These are phyloP conservation scores for Piaya cayana DNA, from an alignment of 2,113 vertebrate species.

Conservation along the genomic window DNA sequence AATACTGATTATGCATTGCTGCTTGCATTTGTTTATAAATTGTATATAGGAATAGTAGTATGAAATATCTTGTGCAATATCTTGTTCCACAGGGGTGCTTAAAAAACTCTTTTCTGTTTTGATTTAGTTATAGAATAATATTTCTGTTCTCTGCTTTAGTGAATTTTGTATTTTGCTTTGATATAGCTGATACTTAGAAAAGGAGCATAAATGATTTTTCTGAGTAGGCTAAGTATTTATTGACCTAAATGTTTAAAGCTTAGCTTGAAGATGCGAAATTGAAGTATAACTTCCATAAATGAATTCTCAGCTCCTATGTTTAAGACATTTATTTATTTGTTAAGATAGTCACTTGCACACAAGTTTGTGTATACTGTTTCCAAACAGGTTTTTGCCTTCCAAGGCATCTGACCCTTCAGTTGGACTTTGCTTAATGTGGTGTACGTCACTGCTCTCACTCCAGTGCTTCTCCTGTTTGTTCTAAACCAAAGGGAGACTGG, in stretches of 20 bases:
- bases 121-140: background rate
- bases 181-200: background rate
- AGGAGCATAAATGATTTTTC: background rate
- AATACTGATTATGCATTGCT: background rate
- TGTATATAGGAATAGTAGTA: background rate
- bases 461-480: background rate
- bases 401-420: background rate
- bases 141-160: background rate
- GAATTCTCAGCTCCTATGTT: background rate
- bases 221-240: background rate
- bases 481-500: background rate
- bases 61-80: background rate
- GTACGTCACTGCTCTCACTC: background rate
- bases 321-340: background rate
- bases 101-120: background rate
- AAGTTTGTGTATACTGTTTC: fast-evolving
- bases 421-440: background rate
- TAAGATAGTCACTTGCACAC: background rate
- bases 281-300: background rate
- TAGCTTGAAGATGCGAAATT: background rate
- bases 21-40: background rate
- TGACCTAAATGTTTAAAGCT: background rate
- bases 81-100: background rate
- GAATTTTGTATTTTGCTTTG: background rate
- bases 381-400: background rate